Conservation (phyloP, 1,140 invertebrate species). For the Steinernema khuongi region DNA sequence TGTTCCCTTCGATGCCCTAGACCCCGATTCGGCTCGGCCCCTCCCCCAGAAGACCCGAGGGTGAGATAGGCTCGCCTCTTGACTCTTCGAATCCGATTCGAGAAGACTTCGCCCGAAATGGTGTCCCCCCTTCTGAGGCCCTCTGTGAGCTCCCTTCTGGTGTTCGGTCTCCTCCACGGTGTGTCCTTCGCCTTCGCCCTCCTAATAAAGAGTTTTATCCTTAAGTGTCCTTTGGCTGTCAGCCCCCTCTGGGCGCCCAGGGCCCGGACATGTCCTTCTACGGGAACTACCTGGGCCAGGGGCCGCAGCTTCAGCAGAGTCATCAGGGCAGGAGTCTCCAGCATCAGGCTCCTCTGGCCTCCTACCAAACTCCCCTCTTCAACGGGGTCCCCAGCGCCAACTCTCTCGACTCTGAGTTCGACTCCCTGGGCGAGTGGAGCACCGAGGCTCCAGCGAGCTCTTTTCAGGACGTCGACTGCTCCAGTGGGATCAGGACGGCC, state of each 20-base stretch:
- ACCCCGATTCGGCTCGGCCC: not conserved
- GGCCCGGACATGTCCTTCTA: not conserved
- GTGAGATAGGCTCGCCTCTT: not conserved
- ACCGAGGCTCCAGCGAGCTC: not conserved
- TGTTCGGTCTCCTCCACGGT: not conserved
- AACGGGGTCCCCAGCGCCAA: not conserved
- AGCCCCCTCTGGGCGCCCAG: not conserved
- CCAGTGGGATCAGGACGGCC: not conserved
- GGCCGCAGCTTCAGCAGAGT: not conserved
- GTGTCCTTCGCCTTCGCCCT: not conserved
- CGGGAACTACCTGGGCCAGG: not conserved
- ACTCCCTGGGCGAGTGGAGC: not conserved
- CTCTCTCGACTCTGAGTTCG: not conserved
- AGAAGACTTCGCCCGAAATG: not conserved
- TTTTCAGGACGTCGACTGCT: not conserved
- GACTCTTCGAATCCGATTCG: not conserved
- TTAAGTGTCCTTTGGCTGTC: not conserved
- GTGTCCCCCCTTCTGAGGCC: not conserved
- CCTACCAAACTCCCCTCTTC: not conserved
- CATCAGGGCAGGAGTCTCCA: not conserved
- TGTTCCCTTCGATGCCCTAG: constrained; percentile 4
- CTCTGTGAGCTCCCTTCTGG: not conserved
- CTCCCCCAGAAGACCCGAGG: not conserved
- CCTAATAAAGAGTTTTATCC: constrained; percentile 8
- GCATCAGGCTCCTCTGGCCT: not conserved